Evolutionary conservation across 2,888 invertebrate genomes (phyloP).

Genomic region (Timandra comae): DNA sequence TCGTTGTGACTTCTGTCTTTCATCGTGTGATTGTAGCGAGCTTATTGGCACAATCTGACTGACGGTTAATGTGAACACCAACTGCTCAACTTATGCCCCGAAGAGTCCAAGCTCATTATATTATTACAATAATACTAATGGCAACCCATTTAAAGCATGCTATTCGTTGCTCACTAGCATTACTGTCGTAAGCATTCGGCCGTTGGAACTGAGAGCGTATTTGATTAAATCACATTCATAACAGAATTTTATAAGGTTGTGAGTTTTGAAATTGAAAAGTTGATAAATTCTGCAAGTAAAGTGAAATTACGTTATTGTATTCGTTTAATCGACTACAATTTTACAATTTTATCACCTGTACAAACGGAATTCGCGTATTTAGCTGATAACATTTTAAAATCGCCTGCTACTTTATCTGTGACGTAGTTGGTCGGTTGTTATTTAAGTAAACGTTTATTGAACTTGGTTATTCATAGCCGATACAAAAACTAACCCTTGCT

Average conservation of each 20-base stretch:
- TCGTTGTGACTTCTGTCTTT: too few species aligned
- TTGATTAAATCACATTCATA: conserved; percentile 11
- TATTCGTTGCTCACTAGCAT: not conserved
- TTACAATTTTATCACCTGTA: conserved; percentile 11
- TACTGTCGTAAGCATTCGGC: not conserved
- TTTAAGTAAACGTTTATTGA: conserved; percentile 7
- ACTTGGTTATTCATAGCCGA: conserved; percentile 3
- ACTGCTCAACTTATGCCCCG: too few species aligned
- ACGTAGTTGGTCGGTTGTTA: conserved; percentile 15
- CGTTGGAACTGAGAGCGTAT: conserved; percentile 2
- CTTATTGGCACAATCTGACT: too few species aligned
- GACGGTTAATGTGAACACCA: too few species aligned
- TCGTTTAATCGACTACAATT: conserved; percentile 5
- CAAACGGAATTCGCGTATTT: conserved; percentile 21
- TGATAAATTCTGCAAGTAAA: conserved; percentile 1
- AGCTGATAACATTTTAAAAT: conserved; percentile 26
- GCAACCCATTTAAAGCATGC: not conserved
- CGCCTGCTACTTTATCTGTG: conserved; percentile 29
- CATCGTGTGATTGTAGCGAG: too few species aligned
- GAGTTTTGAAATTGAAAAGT: too few species aligned
- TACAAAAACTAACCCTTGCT: not conserved
- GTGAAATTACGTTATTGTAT: conserved; percentile 1
- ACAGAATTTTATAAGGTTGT: too few species aligned
- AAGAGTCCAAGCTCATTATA: too few species aligned
- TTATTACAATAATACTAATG: too few species aligned